These are phyloP conservation scores for Shinisaurus crocodilurus DNA, from an alignment of 2,113 vertebrate genomes.

Conservation along the genomic window DNA sequence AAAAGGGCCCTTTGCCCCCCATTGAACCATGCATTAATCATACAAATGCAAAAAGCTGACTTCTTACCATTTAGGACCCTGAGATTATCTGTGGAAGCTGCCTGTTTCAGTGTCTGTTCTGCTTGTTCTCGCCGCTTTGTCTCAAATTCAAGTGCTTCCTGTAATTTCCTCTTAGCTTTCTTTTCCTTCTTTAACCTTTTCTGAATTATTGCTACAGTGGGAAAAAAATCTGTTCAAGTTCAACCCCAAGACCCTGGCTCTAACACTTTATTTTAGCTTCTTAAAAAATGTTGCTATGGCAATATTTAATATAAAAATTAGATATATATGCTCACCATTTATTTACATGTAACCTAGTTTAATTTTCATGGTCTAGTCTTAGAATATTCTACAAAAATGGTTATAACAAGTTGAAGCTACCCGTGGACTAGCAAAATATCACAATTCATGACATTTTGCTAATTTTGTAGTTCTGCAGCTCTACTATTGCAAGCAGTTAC, in stretches of 20 bases:
- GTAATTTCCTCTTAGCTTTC: slow-evolving; percentile 99
- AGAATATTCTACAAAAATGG: not conserved
- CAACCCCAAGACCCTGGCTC: not conserved
- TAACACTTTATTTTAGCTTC: rapidly evolving
- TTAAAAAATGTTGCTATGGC: not conserved
- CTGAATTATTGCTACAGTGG: slow-evolving; percentile 92
- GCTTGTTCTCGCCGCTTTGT: slow-evolving; percentile 96
- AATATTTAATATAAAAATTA: not conserved
- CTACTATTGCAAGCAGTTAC: not conserved
- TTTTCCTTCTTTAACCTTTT: slow-evolving; percentile 99
- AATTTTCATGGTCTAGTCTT: not conserved
- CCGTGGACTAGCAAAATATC: not conserved
- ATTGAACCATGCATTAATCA: slow-evolving; percentile 40
- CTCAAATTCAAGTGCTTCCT: slow-evolving; percentile 98
- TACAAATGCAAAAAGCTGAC: slow-evolving; percentile 9
- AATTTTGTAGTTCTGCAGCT: not conserved
- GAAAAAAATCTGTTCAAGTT: slow-evolving; percentile 22
- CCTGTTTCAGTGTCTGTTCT: slow-evolving; percentile 95
- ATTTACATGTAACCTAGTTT: not conserved
- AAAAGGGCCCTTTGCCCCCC: slow-evolving; percentile 17
- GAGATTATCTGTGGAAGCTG: slow-evolving; percentile 94
- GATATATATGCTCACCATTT: slow-evolving; percentile 17
- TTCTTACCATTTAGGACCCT: slow-evolving; percentile 94
- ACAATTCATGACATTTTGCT: not conserved
- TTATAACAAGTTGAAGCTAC: not conserved